These are phyloP conservation scores for Basileuterus tristriatus DNA, from an alignment of 2,797 vertebrate species.

Conservation along the genomic window DNA sequence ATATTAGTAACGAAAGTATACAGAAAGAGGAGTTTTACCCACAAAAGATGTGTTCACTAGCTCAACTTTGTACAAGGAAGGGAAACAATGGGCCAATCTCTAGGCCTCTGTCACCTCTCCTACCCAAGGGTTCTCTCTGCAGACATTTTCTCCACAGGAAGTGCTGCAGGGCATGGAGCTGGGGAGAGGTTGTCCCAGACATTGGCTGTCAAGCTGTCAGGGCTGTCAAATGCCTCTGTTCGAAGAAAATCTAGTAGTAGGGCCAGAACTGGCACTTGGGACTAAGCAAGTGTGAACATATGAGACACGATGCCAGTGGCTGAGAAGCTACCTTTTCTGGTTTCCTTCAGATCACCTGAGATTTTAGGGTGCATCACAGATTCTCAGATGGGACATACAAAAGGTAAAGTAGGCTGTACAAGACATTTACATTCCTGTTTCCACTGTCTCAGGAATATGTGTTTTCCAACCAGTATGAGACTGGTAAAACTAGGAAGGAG, in stretches of 20 bases:
- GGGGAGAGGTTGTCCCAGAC: neutral
- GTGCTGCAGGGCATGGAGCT: neutral
- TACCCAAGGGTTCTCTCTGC: neutral
- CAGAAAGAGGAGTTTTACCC: neutral
- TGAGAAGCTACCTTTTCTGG: neutral
- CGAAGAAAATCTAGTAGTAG: neutral
- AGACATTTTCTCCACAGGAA: neutral
- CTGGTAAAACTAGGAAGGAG: neutral
- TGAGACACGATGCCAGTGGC: neutral
- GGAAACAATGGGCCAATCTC: neutral
- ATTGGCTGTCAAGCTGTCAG: neutral
- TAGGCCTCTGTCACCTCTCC: neutral
- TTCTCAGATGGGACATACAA: neutral
- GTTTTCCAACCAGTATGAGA: neutral
- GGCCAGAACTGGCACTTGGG: neutral
- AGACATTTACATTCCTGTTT: neutral
- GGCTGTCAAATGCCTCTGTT: neutral
- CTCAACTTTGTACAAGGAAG: neutral
- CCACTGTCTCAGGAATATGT: fast-evolving
- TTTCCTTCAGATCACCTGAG: neutral
- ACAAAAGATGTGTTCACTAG: neutral
- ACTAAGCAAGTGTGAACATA: neutral
- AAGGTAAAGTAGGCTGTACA: neutral
- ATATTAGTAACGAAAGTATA: neutral
- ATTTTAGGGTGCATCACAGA: neutral